phyloP scores from a whole-genome alignment of 2,888 invertebrate species.

The Drosophila melanosoma region DNA sequence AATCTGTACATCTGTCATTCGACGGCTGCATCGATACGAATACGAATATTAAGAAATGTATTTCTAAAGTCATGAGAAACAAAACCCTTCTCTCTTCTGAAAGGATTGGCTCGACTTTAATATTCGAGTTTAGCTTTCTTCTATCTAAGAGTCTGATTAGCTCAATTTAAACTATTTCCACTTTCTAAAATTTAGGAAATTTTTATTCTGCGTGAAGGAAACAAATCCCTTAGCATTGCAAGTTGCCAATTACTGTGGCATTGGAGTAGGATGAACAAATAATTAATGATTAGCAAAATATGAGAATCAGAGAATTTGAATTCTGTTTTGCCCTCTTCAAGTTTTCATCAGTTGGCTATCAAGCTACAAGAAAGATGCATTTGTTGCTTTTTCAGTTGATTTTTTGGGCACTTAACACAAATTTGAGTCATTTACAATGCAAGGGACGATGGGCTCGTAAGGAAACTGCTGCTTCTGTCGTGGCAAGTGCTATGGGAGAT shows the following conservation, averaged over 20 bases:
- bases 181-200: background rate
- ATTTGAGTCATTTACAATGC: conserved; percentile 65
- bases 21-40: conserved; percentile 43
- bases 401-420: conserved; percentile 57
- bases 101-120: background rate
- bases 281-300: background rate
- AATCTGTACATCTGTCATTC: conserved; percentile 53
- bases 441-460: conserved; percentile 54
- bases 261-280: background rate
- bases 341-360: conserved; percentile 1
- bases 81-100: background rate
- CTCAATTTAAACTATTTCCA: background rate
- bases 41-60: background rate
- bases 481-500: conserved; percentile 19
- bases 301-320: background rate
- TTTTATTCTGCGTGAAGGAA: background rate
- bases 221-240: background rate
- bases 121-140: background rate
- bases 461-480: conserved; percentile 17
- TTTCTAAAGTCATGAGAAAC: background rate
- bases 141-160: background rate
- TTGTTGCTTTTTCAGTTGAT: conserved; percentile 17
- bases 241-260: background rate
- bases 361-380: conserved; percentile 9
- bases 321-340: background rate